A percentile compares a stretch with the other conserved stretches of the same genome.
Conservation (phyloP, 1,140 invertebrate species). For the Heliconius hewitsoni region DNA sequence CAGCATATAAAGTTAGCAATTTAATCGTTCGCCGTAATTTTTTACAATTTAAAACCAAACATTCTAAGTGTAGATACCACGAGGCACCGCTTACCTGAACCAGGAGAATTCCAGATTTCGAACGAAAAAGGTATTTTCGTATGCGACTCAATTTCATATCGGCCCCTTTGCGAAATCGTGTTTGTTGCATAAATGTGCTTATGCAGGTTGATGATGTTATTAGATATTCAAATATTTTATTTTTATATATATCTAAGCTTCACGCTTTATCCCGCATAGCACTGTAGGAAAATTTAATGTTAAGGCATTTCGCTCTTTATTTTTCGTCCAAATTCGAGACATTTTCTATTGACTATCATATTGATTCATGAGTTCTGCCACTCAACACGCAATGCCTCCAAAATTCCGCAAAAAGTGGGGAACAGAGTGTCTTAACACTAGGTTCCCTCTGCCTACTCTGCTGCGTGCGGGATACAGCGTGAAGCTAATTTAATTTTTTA, state of each 20-base stretch:
- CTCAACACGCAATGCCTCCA: too few relatives aligned
- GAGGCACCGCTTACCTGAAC: constrained; percentile 38
- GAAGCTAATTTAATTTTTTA: too few relatives aligned
- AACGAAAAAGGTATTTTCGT: constrained; percentile 32
- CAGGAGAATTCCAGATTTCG: constrained; percentile 35
- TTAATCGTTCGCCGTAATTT: constrained; percentile 39
- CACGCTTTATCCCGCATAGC: too few relatives aligned
- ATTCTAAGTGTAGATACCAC: constrained; percentile 33
- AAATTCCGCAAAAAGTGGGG: too few relatives aligned
- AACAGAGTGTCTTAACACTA: too few relatives aligned
- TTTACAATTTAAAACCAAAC: constrained; percentile 35
- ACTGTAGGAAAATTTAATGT: too few relatives aligned
- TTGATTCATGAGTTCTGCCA: too few relatives aligned
- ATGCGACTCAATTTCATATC: constrained; percentile 21
- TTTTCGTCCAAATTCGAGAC: too few relatives aligned
- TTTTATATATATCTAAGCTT: background rate
- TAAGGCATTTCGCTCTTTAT: too few relatives aligned
- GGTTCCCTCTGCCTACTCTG: too few relatives aligned
- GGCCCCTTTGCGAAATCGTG: constrained; percentile 14
- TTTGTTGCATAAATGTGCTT: constrained; percentile 11
- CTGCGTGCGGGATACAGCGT: too few relatives aligned
- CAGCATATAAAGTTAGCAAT: constrained; percentile 36
- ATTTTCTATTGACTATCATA: too few relatives aligned
- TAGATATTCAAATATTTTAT: background rate
- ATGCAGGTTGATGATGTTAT: constrained; percentile 4